These are phyloP conservation scores for Argyrosomus japonicus DNA, from an alignment of 2,113 vertebrate genomes.

Conservation along the genomic window DNA sequence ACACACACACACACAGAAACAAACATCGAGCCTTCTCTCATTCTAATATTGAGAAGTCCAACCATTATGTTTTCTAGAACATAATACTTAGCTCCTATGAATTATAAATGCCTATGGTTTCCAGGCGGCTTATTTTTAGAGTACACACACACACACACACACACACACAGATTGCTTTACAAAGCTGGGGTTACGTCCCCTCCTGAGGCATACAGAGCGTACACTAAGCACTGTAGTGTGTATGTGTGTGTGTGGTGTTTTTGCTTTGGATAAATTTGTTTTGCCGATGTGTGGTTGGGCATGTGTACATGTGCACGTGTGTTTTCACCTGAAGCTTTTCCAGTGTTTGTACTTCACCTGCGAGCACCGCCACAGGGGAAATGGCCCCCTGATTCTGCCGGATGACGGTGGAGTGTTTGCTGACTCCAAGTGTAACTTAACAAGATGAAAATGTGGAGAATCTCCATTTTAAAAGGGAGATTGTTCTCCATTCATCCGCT, in stretches of 20 bases:
- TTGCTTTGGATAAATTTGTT: neutral
- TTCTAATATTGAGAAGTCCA: conserved; percentile 19
- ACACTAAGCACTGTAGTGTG: neutral
- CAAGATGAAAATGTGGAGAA: neutral
- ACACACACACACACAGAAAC: conserved; percentile 1
- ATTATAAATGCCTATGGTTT: conserved; percentile 75
- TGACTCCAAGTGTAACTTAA: neutral
- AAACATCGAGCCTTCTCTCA: neutral
- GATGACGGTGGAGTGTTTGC: neutral
- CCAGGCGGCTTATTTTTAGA: conserved; percentile 68
- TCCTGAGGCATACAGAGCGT: conserved; percentile 27
- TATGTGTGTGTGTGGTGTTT: neutral
- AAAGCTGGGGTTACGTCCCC: conserved; percentile 27
- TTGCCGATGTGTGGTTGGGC: neutral
- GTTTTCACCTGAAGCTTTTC: neutral
- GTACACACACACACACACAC: conserved; percentile 14
- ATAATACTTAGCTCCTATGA: conserved; percentile 71
- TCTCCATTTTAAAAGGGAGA: neutral
- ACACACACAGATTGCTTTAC: conserved; percentile 41
- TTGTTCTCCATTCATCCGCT: neutral
- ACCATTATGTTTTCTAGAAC: conserved; percentile 64
- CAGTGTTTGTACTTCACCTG: too few relatives aligned
- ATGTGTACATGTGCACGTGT: neutral
- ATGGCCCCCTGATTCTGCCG: neutral
- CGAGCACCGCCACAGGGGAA: neutral